phyloP scores from a whole-genome alignment of 2,113 vertebrate species.

The Naja naja region DNA sequence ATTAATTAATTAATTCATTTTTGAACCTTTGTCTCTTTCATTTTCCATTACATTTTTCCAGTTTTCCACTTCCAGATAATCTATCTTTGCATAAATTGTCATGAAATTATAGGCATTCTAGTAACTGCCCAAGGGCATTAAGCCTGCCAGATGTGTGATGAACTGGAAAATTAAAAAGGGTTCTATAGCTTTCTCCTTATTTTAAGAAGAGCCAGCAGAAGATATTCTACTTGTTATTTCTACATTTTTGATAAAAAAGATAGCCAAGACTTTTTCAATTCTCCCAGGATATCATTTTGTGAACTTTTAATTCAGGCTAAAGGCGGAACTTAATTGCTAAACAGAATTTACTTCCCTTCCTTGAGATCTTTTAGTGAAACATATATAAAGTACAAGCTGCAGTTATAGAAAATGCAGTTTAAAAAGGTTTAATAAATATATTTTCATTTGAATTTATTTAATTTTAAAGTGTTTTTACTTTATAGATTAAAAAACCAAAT shows the following conservation, averaged over 20 bases:
- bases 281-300: not conserved
- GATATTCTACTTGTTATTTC: not conserved
- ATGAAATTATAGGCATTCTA: not conserved
- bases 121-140: not conserved
- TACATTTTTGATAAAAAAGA: not conserved
- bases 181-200: not conserved
- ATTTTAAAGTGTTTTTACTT: not conserved
- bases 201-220: not conserved
- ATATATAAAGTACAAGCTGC: not conserved
- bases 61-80: not conserved
- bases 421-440: not conserved
- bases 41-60: not conserved
- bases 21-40: not conserved
- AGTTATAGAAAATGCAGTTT: not conserved
- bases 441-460: not conserved
- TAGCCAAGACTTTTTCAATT: not conserved
- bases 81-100: not conserved
- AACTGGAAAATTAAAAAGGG: not conserved
- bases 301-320: not conserved
- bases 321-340: not conserved
- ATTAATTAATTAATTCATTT: not conserved
- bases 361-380: not conserved
- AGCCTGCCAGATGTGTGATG: not conserved
- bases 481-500: not conserved
- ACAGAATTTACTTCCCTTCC: not conserved